A percentile compares a stretch with the other conserved stretches of the same genome.
Evolutionary conservation across 2,888 invertebrate species (phyloP).

Genomic region (Helobdella robusta): DNA sequence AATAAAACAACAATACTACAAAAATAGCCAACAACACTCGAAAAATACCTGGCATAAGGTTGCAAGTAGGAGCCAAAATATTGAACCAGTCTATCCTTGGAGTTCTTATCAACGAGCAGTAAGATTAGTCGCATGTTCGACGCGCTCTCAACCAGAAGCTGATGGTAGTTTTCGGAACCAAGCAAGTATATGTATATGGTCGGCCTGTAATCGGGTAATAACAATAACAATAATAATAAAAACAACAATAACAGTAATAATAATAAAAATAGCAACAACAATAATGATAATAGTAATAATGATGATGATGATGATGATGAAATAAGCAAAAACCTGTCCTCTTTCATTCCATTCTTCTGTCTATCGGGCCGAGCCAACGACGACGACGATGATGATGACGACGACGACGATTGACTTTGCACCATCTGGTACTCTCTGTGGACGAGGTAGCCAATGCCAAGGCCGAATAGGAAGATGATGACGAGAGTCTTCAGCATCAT

Average conservation of each 20-base stretch:
- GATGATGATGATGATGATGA: too few relatives aligned
- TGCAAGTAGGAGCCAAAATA: constrained; percentile 86
- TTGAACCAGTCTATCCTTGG: constrained; percentile 73
- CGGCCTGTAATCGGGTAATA: constrained; percentile 30
- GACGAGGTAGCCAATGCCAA: constrained; percentile 7
- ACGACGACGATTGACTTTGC: too few relatives aligned
- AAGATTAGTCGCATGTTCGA: constrained; percentile 90
- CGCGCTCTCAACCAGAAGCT: constrained; percentile 77
- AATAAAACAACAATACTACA: too few relatives aligned
- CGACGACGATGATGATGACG: too few relatives aligned
- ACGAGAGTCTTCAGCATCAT: background rate
- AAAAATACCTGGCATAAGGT: constrained; percentile 78
- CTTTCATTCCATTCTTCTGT: too few relatives aligned
- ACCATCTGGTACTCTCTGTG: constrained; percentile 4
- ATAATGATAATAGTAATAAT: too few relatives aligned
- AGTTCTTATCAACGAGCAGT: constrained; percentile 76
- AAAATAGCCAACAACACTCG: too few relatives aligned
- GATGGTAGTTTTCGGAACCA: constrained; percentile 86
- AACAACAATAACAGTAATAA: too few relatives aligned
- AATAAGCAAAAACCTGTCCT: too few relatives aligned
- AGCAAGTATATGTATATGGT: constrained; percentile 67
- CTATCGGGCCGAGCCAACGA: too few relatives aligned
- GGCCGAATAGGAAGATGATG: background rate
- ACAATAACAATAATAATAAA: too few relatives aligned
- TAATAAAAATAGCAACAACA: too few relatives aligned